These are phyloP conservation scores for Vanessa tameamea DNA, from an alignment of 1,140 invertebrate species.

Conservation along the genomic window DNA sequence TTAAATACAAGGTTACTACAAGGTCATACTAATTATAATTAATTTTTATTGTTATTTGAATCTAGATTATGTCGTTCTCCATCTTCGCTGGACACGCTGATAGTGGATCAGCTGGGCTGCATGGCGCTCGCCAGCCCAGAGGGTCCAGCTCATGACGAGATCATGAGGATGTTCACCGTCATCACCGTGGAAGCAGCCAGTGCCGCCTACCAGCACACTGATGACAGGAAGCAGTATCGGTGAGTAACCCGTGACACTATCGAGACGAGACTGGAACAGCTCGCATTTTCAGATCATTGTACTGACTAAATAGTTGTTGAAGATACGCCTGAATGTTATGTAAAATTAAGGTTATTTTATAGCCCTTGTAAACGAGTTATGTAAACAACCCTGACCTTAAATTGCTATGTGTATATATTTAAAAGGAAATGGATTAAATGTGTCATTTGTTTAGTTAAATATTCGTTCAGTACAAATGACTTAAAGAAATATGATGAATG, in stretches of 20 bases:
- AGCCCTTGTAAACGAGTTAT: too few species aligned
- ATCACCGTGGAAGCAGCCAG: conserved; percentile 96
- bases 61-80: conserved; percentile 92
- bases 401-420: too few species aligned
- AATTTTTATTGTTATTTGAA: conserved; percentile 18
- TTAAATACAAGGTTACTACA: too few species aligned
- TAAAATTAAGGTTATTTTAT: too few species aligned
- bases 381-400: too few species aligned
- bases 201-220: conserved; percentile 89
- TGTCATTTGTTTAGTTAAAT: too few species aligned
- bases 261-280: too few species aligned
- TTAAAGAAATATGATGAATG: too few species aligned
- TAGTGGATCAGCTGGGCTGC: conserved; percentile 98
- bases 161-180: conserved; percentile 98
- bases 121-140: conserved; percentile 97
- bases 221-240: conserved; percentile 89
- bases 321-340: too few species aligned
- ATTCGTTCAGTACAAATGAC: too few species aligned
- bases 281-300: background rate
- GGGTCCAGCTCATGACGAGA: conserved; percentile 93
- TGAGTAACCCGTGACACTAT: conserved; percentile 43
- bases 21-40: background rate
- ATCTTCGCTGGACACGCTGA: conserved; percentile 92
- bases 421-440: too few species aligned
- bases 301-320: too few species aligned